These are phyloP conservation scores for Etheostoma spectabile DNA, from an alignment of 2,113 vertebrate species.

Conservation along the genomic window DNA sequence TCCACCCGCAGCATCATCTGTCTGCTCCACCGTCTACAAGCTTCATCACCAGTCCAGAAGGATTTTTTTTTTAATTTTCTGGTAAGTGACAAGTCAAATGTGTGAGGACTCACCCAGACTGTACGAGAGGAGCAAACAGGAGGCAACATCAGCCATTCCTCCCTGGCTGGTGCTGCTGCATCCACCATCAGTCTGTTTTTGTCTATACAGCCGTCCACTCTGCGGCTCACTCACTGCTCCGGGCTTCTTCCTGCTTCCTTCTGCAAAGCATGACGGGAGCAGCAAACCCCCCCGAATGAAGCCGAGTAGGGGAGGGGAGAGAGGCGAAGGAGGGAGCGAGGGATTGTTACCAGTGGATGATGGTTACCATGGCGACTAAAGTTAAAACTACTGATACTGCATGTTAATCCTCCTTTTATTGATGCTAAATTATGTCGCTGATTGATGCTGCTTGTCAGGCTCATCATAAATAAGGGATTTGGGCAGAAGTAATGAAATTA, in stretches of 20 bases:
- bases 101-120: conserved; percentile 64
- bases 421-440: no score
- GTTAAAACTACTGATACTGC: no score
- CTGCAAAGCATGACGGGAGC: conserved; percentile 79
- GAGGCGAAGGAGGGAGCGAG: conserved; percentile 18
- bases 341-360: conserved; percentile 9
- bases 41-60: not conserved
- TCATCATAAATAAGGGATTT: no score
- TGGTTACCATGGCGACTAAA: conserved; percentile 62
- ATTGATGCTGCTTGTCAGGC: no score
- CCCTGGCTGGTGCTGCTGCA: conserved; percentile 29
- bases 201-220: conserved; percentile 1
- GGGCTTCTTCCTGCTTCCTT: conserved; percentile 70
- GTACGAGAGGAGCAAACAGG: conserved; percentile 15
- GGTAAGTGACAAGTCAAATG: not conserved
- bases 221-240: conserved; percentile 23
- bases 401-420: no score
- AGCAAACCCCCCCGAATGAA: conserved; percentile 11
- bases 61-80: not conserved
- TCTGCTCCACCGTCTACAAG: conserved; percentile 2
- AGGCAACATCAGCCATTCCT: conserved; percentile 56
- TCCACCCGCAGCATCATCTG: conserved; percentile 53
- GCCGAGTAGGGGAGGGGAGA: conserved; percentile 19
- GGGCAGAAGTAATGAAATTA: no score
- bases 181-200: conserved; percentile 41